A percentile compares a stretch with the other conserved stretches of the same genome.
These are phyloP conservation scores for Habrosyne pyritoides DNA, from an alignment of 2,888 invertebrate genomes.

Conservation along the genomic window DNA sequence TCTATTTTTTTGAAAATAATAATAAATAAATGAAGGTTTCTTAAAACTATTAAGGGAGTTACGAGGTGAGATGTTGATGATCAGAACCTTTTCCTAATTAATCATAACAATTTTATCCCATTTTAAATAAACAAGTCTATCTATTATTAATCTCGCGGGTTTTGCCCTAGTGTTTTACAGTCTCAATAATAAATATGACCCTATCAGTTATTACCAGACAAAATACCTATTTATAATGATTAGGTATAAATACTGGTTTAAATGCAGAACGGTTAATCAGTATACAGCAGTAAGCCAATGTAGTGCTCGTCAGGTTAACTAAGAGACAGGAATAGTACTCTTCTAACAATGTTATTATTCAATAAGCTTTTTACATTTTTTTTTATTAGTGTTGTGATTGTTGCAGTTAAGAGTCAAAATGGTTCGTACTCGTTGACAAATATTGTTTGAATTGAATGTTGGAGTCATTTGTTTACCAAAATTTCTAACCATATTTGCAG, in stretches of 20 bases:
- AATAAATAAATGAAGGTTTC: too few species aligned
- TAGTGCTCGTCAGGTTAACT: neutral
- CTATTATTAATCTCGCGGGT: too few species aligned
- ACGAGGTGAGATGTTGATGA: too few species aligned
- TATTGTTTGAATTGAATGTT: neutral
- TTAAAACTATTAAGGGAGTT: too few species aligned
- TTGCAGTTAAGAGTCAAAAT: neutral
- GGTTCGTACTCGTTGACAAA: neutral
- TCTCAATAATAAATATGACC: neutral
- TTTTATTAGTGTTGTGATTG: neutral
- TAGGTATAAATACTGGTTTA: neutral
- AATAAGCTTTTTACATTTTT: neutral
- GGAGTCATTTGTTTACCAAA: neutral
- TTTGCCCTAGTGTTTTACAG: neutral
- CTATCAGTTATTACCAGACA: too few species aligned
- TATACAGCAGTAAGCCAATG: neutral
- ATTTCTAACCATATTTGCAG: neutral
- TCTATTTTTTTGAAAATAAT: too few species aligned
- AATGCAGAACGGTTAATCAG: neutral
- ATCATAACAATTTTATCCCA: conserved; percentile 16
- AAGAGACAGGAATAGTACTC: too few species aligned
- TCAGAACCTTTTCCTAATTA: too few species aligned
- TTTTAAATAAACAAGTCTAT: conserved; percentile 1
- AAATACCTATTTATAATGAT: neutral
- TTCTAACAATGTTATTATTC: neutral